Conservation (phyloP, 2,797 vertebrate genomes). For the Distichodus sexfasciatus region DNA sequence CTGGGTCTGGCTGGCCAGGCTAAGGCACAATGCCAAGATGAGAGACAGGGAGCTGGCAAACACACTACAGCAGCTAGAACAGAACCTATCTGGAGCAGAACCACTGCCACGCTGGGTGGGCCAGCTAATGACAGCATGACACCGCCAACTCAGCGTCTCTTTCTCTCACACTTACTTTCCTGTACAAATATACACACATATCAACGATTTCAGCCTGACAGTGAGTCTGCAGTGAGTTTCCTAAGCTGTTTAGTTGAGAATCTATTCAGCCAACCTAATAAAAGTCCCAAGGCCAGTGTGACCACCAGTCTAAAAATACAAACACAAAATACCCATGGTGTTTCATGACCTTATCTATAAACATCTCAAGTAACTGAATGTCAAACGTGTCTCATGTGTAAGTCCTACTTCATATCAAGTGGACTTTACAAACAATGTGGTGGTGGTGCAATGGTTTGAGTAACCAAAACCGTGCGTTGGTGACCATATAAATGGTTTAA, state of each 20-base stretch:
- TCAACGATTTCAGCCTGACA: constrained; percentile 19
- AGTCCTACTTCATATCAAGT: too few relatives aligned
- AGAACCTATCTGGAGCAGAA: constrained; percentile 76
- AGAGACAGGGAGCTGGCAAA: constrained; percentile 72
- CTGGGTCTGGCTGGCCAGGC: constrained; percentile 70
- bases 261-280: constrained; percentile 15
- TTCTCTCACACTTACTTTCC: constrained; percentile 29
- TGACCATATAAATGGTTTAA: too few relatives aligned
- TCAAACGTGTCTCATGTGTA: too few relatives aligned
- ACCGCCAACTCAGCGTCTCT: constrained; percentile 53
- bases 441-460: too few relatives aligned
- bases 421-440: too few relatives aligned
- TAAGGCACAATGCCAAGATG: constrained; percentile 64
- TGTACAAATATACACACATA: constrained; percentile 10
- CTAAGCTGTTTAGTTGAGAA: constrained; percentile 14
- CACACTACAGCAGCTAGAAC: constrained; percentile 50
- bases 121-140: constrained; percentile 72
- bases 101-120: constrained; percentile 71
- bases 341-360: neutral
- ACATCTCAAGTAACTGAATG: too few relatives aligned
- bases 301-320: neutral
- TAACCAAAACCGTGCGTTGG: too few relatives aligned
- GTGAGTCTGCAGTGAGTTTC: constrained; percentile 23
- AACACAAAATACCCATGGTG: neutral
- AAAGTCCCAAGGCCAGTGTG: constrained; percentile 31